Evolutionary conservation across 2,113 vertebrate genomes (phyloP).

Genomic region (Leptosomus discolor): DNA sequence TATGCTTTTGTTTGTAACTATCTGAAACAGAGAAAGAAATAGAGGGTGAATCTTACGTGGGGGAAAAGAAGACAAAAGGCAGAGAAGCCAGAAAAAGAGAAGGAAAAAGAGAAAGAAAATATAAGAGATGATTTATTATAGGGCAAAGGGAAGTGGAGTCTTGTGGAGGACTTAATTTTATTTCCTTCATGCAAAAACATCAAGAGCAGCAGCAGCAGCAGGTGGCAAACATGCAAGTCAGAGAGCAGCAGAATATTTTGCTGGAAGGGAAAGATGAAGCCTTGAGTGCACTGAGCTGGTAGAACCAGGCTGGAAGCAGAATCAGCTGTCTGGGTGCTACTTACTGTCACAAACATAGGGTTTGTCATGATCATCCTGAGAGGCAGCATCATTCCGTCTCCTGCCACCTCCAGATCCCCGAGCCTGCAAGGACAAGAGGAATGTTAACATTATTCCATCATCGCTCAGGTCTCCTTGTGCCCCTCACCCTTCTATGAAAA

Average conservation of each 20-base stretch:
- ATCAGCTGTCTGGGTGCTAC: constrained; percentile 63
- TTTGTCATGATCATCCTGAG: constrained; percentile 91
- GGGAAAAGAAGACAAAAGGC: constrained; percentile 11
- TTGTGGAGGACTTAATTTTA: not conserved
- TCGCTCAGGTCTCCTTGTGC: not conserved
- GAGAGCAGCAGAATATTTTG: not conserved
- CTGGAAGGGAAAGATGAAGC: not conserved
- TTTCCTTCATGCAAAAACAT: constrained; percentile 23
- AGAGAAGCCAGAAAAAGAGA: constrained; percentile 15
- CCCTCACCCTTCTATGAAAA: constrained; percentile 30
- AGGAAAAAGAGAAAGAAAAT: not conserved
- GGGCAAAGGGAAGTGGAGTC: not conserved
- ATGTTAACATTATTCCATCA: not conserved
- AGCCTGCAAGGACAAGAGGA: constrained; percentile 77
- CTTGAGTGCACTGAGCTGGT: not conserved
- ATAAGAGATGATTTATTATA: constrained; percentile 6
- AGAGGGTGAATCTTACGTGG: constrained; percentile 55
- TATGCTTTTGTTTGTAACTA: constrained; percentile 88
- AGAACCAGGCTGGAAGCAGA: constrained; percentile 28
- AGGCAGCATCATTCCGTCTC: constrained; percentile 84
- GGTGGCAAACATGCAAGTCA: not conserved
- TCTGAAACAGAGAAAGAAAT: constrained; percentile 82
- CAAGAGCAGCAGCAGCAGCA: not conserved
- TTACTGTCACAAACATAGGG: constrained; percentile 98
- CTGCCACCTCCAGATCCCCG: constrained; percentile 88